phyloP scores from a whole-genome alignment of 23 tunicate species.

The Corella eumyota region DNA sequence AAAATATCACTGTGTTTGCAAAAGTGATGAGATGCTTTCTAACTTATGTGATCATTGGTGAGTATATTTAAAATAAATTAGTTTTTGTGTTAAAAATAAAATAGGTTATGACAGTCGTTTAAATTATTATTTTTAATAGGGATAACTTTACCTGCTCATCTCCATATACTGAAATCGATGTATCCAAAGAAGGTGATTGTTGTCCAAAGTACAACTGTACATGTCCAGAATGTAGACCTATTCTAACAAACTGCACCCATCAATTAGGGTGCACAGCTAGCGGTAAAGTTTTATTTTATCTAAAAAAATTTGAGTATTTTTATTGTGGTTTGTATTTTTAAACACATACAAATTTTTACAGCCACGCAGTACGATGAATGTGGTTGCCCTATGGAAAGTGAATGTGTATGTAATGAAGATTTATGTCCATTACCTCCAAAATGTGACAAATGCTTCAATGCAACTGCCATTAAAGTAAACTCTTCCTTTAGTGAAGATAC shows the following conservation, averaged over 20 bases:
- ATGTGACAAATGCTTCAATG: too few species aligned
- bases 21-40: constrained; percentile 1
- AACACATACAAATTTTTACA: background rate
- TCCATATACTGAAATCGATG: too few species aligned
- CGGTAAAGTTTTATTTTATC: background rate
- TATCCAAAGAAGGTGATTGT: too few species aligned
- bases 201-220: constrained; percentile 1
- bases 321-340: background rate
- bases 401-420: background rate
- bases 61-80: background rate
- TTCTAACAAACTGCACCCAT: background rate
- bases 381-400: background rate
- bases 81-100: too few species aligned
- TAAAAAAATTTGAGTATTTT: background rate
- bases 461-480: too few species aligned
- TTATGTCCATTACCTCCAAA: background rate
- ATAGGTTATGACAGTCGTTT: too few species aligned
- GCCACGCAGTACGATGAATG: background rate
- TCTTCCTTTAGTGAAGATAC: too few species aligned
- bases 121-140: too few species aligned
- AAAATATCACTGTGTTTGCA: background rate
- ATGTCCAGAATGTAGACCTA: background rate
- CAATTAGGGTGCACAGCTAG: background rate
- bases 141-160: too few species aligned
- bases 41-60: background rate